Percentiles rank a stretch among this genome's conserved stretches.
phyloP scores from a whole-genome alignment of 2,888 invertebrate genomes.

The Campopleginae sp. region DNA sequence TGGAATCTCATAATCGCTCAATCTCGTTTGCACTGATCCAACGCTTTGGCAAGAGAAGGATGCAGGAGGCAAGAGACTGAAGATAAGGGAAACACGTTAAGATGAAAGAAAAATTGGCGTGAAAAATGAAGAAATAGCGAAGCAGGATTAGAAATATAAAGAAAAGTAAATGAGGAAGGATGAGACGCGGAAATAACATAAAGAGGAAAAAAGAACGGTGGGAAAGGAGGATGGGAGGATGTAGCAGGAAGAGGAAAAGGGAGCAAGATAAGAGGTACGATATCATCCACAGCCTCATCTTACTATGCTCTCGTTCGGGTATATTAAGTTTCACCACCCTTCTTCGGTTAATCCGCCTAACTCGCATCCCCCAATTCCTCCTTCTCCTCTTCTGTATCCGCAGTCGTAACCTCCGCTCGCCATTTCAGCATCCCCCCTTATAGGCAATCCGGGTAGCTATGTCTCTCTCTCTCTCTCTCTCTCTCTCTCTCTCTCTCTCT shows the following conservation, averaged over 20 bases:
- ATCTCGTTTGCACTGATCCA: slow-evolving; percentile 68
- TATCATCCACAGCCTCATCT: slow-evolving; percentile 69
- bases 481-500: too few species aligned
- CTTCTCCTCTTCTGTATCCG: slow-evolving; percentile 45
- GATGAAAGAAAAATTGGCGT: background rate
- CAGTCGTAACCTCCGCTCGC: slow-evolving; percentile 55
- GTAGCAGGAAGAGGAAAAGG: slow-evolving; percentile 6
- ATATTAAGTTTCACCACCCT: slow-evolving; percentile 69
- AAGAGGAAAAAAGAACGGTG: background rate
- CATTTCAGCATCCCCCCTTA: slow-evolving; percentile 62
- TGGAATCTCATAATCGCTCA: slow-evolving; percentile 70
- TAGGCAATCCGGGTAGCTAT: slow-evolving; percentile 55
- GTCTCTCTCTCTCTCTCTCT: slow-evolving; percentile 34
- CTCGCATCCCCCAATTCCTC: slow-evolving; percentile 58
- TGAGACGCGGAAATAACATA: background rate
- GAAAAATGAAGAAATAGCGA: background rate
- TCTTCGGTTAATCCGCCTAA: slow-evolving; percentile 68
- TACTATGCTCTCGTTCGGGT: slow-evolving; percentile 60
- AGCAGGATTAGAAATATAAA: background rate
- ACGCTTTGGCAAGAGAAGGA: slow-evolving; percentile 15
- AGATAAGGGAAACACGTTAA: background rate
- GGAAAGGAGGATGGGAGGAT: background rate
- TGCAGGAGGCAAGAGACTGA: background rate
- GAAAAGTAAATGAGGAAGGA: background rate
- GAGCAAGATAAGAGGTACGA: slow-evolving; percentile 47